These are phyloP conservation scores for Toxotes jaculatrix DNA, from an alignment of 2,113 vertebrate genomes.

Conservation along the genomic window DNA sequence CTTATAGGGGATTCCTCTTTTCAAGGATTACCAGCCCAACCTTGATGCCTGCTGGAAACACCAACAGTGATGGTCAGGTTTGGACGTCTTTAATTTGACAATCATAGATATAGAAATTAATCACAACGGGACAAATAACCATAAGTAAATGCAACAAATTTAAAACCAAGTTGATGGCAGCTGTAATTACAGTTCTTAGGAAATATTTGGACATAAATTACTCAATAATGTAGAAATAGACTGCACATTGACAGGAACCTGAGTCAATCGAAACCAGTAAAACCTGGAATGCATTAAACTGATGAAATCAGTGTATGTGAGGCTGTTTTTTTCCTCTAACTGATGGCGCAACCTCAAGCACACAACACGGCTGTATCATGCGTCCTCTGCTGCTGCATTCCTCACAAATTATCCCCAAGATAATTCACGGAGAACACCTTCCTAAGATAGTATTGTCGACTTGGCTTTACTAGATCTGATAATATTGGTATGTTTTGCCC, in stretches of 20 bases:
- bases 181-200: neutral
- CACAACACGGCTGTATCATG: neutral
- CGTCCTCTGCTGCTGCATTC: conserved; percentile 13
- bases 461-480: neutral
- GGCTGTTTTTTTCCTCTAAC: conserved; percentile 15
- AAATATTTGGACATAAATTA: neutral
- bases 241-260: neutral
- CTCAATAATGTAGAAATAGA: neutral
- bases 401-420: conserved; percentile 2
- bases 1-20: neutral
- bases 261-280: neutral
- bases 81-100: neutral
- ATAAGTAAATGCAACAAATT: neutral
- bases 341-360: conserved; percentile 30
- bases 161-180: neutral
- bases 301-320: conserved; percentile 22
- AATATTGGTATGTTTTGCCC: neutral
- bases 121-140: neutral
- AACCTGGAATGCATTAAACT: conserved; percentile 25
- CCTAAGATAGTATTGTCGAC: neutral
- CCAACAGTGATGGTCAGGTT: neutral
- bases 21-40: neutral
- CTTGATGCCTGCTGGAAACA: neutral
- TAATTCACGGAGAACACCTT: neutral
- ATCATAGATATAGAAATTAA: neutral